phyloP scores from a whole-genome alignment of 2,888 invertebrate species.

The Melieria picta region DNA sequence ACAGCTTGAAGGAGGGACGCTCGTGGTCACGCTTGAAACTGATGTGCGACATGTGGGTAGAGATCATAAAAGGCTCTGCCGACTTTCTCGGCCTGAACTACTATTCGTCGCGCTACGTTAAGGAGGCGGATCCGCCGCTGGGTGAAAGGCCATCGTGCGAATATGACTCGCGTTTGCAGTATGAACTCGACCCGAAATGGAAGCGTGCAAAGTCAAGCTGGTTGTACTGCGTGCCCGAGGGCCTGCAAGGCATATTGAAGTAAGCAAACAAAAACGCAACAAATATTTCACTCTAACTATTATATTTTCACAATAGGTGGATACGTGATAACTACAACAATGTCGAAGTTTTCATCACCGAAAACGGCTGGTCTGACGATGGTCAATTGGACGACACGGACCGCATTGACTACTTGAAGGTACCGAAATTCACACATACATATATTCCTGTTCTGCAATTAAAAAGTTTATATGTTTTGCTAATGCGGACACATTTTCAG shows the following conservation, averaged over 20 bases:
- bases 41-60: slow-evolving; percentile 44
- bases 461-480: neutral
- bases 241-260: slow-evolving; percentile 50
- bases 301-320: slow-evolving; percentile 58
- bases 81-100: slow-evolving; percentile 59
- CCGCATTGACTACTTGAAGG: slow-evolving; percentile 56
- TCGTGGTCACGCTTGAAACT: slow-evolving; percentile 51
- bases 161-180: slow-evolving; percentile 64
- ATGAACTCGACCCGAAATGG: slow-evolving; percentile 50
- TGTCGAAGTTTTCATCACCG: slow-evolving; percentile 70
- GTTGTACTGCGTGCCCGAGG: slow-evolving; percentile 56
- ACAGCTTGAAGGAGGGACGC: slow-evolving; percentile 56
- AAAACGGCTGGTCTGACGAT: slow-evolving; percentile 71
- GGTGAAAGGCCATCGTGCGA: slow-evolving; percentile 68
- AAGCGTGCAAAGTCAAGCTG: slow-evolving; percentile 51
- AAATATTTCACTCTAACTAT: no score
- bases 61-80: slow-evolving; percentile 48
- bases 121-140: slow-evolving; percentile 40
- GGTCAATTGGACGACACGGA: slow-evolving; percentile 61
- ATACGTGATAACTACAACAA: slow-evolving; percentile 70
- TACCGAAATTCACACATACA: slow-evolving; percentile 20
- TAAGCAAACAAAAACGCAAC: slow-evolving; percentile 11
- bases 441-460: neutral
- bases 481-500: slow-evolving; percentile 38
- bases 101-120: slow-evolving; percentile 51